phyloP scores from a whole-genome alignment of 2,113 vertebrate genomes.

The Protobothrops mucrosquamatus region DNA sequence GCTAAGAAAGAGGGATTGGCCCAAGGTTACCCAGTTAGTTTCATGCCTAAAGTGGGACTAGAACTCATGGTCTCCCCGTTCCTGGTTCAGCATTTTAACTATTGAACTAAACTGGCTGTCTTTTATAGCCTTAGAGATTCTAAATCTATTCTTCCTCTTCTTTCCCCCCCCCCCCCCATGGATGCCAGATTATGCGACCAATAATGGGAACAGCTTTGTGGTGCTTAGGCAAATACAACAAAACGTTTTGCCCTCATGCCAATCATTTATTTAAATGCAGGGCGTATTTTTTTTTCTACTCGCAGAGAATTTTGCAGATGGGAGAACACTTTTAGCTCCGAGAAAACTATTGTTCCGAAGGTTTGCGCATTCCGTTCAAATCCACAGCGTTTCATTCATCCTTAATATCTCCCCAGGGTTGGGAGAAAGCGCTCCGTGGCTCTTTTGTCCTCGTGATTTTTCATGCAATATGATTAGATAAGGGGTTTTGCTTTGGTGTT shows the following conservation, averaged over 20 bases:
- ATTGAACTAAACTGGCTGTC: not conserved
- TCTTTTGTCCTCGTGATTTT: constrained; percentile 63
- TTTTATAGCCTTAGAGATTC: not conserved
- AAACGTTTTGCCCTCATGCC: constrained; percentile 43
- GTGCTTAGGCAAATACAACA: constrained; percentile 61
- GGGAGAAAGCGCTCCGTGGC: constrained; percentile 42
- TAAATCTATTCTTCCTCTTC: not conserved
- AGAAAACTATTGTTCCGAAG: constrained; percentile 55
- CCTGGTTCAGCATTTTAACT: not conserved
- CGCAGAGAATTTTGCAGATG: constrained; percentile 34
- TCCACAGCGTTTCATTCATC: constrained; percentile 54
- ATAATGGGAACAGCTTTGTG: constrained; percentile 49
- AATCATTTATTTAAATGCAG: constrained; percentile 58
- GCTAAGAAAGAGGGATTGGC: not conserved
- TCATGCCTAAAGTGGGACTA: not conserved
- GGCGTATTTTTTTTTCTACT: constrained; percentile 57
- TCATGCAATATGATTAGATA: constrained; percentile 47
- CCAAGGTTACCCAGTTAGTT: not conserved
- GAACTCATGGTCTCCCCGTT: not conserved
- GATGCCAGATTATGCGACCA: constrained; percentile 39
- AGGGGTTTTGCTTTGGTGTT: not conserved
- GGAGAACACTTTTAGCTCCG: constrained; percentile 6
- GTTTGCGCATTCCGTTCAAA: constrained; percentile 48
- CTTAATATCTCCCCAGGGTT: constrained; percentile 56
- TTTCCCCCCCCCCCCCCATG: no score